Evolutionary conservation across 2,113 vertebrate genomes (phyloP).

Genomic region (Gambusia affinis): DNA sequence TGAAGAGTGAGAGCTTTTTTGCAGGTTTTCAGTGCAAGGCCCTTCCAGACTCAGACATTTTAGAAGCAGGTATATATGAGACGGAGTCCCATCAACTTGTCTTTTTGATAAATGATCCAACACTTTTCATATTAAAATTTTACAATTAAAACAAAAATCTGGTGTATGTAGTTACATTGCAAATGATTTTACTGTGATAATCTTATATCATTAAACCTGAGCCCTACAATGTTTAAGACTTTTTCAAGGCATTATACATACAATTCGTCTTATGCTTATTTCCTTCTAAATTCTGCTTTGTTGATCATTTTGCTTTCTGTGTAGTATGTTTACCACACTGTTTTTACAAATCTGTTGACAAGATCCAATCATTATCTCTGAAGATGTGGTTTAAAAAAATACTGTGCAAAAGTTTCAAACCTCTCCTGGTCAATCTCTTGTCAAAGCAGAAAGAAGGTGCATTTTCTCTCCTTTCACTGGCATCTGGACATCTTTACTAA

Average conservation of each 20-base stretch:
- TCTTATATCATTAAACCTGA: not conserved
- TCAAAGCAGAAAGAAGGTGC: too few species aligned
- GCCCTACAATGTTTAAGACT: not conserved
- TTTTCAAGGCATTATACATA: too few species aligned
- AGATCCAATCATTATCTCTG: too few species aligned
- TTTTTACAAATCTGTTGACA: too few species aligned
- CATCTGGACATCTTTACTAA: too few species aligned
- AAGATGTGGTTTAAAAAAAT: too few species aligned
- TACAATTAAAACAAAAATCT: not conserved
- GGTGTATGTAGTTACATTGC: not conserved
- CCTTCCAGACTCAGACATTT: conserved; percentile 2
- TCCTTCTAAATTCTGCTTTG: not conserved
- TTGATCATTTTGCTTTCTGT: too few species aligned
- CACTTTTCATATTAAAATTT: not conserved
- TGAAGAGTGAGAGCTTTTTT: conserved; percentile 76
- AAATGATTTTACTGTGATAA: not conserved
- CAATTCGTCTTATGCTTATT: not conserved
- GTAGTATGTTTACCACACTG: too few species aligned
- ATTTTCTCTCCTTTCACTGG: too few species aligned
- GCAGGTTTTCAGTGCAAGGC: conserved; percentile 80
- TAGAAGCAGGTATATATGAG: conserved; percentile 12
- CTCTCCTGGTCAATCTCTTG: too few species aligned
- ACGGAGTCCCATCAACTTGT: conserved; percentile 35
- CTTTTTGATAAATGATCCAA: conserved; percentile 35
- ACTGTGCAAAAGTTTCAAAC: too few species aligned